phyloP scores from a whole-genome alignment of 2,797 vertebrate genomes.

The Buphagus erythrorhynchus region DNA sequence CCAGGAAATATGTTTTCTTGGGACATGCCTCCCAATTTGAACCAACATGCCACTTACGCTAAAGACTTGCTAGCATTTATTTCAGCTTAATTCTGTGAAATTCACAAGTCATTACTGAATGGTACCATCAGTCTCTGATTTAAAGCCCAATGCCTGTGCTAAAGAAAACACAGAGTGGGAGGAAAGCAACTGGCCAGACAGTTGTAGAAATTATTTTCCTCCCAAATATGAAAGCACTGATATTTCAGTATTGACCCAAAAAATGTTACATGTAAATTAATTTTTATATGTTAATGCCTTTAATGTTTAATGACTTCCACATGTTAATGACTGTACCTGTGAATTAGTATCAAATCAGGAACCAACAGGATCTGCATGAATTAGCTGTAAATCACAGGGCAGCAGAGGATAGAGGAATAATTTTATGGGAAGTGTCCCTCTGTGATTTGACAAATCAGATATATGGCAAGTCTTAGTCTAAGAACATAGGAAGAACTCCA shows the following conservation, averaged over 20 bases:
- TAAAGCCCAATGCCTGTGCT: background rate
- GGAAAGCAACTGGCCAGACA: background rate
- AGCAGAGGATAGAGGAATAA: background rate
- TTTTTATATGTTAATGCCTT: background rate
- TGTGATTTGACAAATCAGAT: background rate
- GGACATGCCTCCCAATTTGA: background rate
- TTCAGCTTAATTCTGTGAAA: background rate
- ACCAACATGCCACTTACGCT: background rate
- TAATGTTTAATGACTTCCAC: background rate
- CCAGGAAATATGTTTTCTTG: background rate
- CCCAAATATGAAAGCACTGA: background rate
- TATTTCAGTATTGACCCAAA: background rate
- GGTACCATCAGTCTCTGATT: background rate
- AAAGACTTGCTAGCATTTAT: background rate
- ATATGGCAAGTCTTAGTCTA: background rate
- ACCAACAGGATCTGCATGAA: background rate
- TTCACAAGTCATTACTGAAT: background rate
- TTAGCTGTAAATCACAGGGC: background rate
- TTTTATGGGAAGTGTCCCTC: background rate
- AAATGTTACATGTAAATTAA: background rate
- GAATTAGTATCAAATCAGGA: background rate
- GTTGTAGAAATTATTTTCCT: background rate
- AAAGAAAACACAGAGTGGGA: background rate
- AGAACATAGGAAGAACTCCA: background rate
- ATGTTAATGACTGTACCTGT: background rate